These are phyloP conservation scores for Zoanthus gigantus DNA, from an alignment of 92 coral and sea anemone genomes.

Conservation along the genomic window DNA sequence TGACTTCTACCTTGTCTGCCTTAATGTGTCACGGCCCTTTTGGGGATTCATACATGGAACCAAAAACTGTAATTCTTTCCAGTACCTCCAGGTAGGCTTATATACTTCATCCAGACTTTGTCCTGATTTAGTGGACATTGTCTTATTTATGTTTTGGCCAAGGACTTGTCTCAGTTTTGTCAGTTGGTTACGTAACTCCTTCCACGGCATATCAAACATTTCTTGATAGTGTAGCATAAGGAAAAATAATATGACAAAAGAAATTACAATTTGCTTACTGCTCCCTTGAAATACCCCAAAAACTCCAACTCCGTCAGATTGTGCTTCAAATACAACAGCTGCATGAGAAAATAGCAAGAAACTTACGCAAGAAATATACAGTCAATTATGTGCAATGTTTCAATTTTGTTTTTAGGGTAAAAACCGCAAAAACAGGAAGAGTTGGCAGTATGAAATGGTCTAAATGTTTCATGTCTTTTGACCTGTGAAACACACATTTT, in stretches of 20 bases:
- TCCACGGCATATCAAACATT: conserved; percentile 37
- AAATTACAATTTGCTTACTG: conserved; percentile 2
- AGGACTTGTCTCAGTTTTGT: conserved; percentile 44
- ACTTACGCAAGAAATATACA: neutral
- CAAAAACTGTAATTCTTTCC: neutral
- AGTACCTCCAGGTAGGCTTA: conserved; percentile 1
- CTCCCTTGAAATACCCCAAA: conserved; percentile 1
- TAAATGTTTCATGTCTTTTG: conserved; percentile 1
- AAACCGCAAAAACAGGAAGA: conserved; percentile 4
- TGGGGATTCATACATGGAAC: conserved; percentile 1
- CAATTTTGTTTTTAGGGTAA: neutral
- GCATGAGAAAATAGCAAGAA: conserved; percentile 7
- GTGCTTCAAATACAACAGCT: conserved; percentile 1
- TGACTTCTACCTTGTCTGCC: conserved; percentile 1
- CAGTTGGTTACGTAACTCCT: conserved; percentile 34
- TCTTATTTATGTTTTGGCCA: conserved; percentile 36
- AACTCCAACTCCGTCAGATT: neutral
- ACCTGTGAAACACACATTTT: neutral
- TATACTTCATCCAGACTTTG: conserved; percentile 1
- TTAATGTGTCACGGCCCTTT: neutral
- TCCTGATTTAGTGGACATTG: neutral
- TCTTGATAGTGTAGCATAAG: conserved; percentile 15
- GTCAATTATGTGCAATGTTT: conserved; percentile 3
- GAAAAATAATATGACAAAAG: neutral
- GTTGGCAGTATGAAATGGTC: conserved; percentile 2